A percentile compares a stretch with the other conserved stretches of the same genome.
These are phyloP conservation scores for Andrena flavipes DNA, from an alignment of 2,888 invertebrate genomes.

Conservation along the genomic window DNA sequence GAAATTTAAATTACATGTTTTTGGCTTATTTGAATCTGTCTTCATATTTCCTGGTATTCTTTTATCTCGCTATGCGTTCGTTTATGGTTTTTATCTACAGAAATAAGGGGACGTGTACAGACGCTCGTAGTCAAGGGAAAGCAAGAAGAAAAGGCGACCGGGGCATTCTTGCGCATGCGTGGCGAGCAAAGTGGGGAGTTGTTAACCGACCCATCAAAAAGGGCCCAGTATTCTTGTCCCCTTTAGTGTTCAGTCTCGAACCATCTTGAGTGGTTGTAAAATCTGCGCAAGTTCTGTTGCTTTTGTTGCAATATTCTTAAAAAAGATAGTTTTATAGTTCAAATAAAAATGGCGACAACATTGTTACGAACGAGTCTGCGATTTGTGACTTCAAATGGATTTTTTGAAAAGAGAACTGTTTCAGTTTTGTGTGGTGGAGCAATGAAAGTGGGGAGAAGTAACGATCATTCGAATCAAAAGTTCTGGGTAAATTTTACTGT, in stretches of 20 bases:
- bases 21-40: background rate
- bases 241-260: slow-evolving; percentile 42
- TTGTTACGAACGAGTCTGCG: slow-evolving; percentile 71
- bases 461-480: background rate
- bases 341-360: slow-evolving; percentile 71
- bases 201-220: slow-evolving; percentile 71
- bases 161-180: slow-evolving; percentile 61
- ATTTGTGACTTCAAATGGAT: slow-evolving; percentile 63
- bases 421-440: slow-evolving; percentile 47
- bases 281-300: no score
- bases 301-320: background rate
- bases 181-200: slow-evolving; percentile 47
- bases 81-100: slow-evolving; percentile 34
- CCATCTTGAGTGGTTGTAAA: background rate
- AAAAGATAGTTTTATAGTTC: background rate
- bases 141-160: background rate
- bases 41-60: background rate
- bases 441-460: slow-evolving; percentile 29
- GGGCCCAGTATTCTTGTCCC: slow-evolving; percentile 66
- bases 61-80: slow-evolving; percentile 13
- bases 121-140: slow-evolving; percentile 39
- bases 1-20: background rate
- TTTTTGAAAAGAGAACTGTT: slow-evolving; percentile 65
- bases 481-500: slow-evolving; percentile 24
- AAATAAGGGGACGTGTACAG: slow-evolving; percentile 41